These are phyloP conservation scores for Metopia argyrocephala DNA, from an alignment of 2,888 invertebrate genomes.

Conservation along the genomic window DNA sequence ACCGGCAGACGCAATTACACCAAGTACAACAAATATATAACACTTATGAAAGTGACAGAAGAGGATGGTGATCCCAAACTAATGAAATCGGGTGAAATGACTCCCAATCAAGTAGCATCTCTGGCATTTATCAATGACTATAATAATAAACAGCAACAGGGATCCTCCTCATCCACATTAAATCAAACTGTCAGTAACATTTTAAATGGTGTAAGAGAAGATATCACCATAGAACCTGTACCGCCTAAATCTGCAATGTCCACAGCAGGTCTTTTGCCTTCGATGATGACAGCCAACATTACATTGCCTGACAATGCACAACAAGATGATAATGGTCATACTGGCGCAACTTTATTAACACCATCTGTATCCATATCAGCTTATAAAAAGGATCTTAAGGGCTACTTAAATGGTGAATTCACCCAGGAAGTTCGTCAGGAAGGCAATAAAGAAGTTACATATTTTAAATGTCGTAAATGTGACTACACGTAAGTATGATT, in stretches of 20 bases:
- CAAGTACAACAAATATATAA: constrained; percentile 94
- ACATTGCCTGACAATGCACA: constrained; percentile 74
- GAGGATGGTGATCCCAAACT: constrained; percentile 79
- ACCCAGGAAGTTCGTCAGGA: constrained; percentile 79
- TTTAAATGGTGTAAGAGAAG: constrained; percentile 71
- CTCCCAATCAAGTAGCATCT: constrained; percentile 79
- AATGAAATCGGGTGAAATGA: constrained; percentile 79
- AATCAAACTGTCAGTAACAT: constrained; percentile 59
- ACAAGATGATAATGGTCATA: constrained; percentile 69
- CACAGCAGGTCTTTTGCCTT: constrained; percentile 66
- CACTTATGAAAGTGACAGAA: constrained; percentile 83
- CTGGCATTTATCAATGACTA: constrained; percentile 80
- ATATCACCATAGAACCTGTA: constrained; percentile 75
- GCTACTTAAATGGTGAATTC: constrained; percentile 82
- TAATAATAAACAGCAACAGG: constrained; percentile 76
- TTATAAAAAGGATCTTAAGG: constrained; percentile 71
- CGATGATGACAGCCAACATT: constrained; percentile 75
- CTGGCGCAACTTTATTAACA: constrained; percentile 71
- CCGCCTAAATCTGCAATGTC: constrained; percentile 44
- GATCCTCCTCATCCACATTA: constrained; percentile 37
- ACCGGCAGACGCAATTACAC: constrained; percentile 94
- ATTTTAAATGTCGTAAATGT: constrained; percentile 95
- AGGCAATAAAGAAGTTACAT: constrained; percentile 83
- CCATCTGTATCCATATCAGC: constrained; percentile 76
- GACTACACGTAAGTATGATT: constrained; percentile 84